A percentile compares a stretch with the other conserved stretches of the same genome.
phyloP scores from a whole-genome alignment of 2,797 vertebrate species.

The Lepus townsendii region DNA sequence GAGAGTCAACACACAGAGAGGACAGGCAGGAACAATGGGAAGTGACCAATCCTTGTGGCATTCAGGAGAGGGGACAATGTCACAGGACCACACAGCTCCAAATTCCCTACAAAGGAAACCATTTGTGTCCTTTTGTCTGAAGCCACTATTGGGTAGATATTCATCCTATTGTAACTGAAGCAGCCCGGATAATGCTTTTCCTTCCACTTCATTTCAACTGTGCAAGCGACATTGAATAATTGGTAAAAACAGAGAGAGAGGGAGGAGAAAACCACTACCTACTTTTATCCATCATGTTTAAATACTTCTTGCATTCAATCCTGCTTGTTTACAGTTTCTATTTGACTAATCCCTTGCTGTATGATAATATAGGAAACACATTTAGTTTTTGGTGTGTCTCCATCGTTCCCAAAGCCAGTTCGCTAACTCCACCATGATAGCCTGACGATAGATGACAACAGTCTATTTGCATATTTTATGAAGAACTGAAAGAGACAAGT shows the following conservation, averaged over 20 bases:
- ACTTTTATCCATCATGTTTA: neutral
- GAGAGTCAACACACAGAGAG: too few relatives aligned
- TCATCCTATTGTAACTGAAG: neutral
- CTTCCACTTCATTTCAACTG: neutral
- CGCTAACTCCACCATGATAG: neutral
- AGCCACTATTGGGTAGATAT: neutral
- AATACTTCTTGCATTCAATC: neutral
- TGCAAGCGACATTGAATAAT: neutral
- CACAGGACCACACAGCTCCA: neutral
- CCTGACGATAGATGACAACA: too few relatives aligned
- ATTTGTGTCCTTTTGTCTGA: neutral
- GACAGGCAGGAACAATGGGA: neutral
- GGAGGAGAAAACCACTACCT: neutral
- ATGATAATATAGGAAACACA: neutral
- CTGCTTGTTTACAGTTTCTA: neutral
- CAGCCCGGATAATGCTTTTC: neutral
- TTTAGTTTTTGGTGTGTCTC: neutral
- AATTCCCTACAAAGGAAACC: neutral
- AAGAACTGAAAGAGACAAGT: too few relatives aligned
- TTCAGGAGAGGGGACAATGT: rapidly evolving
- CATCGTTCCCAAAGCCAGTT: neutral
- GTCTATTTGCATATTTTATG: too few relatives aligned
- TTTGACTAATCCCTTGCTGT: neutral
- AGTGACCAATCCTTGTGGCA: neutral
- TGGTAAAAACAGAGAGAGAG: neutral